A percentile compares a stretch with the other conserved stretches of the same genome.
phyloP scores from a whole-genome alignment of 2,797 vertebrate genomes.

The Vultur gryphus region DNA sequence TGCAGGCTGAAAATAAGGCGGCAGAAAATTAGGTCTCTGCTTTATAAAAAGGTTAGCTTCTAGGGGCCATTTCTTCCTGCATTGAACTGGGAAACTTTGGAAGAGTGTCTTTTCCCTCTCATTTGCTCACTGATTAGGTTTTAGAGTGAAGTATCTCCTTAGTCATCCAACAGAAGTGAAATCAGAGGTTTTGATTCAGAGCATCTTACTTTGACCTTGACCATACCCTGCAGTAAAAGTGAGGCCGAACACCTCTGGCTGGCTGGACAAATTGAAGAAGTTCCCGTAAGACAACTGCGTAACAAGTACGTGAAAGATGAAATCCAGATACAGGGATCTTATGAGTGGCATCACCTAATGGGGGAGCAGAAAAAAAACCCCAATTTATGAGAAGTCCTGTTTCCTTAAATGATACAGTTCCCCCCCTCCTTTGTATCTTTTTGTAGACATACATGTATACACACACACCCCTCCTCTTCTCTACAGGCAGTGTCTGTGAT shows the following conservation, averaged over 20 bases:
- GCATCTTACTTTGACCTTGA: neutral
- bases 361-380: neutral
- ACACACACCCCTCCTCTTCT: neutral
- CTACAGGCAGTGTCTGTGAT: neutral
- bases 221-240: slow-evolving; percentile 77
- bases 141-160: neutral
- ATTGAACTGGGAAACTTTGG: neutral
- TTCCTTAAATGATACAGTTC: neutral
- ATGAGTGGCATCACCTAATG: slow-evolving; percentile 74
- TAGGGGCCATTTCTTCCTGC: neutral
- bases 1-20: neutral
- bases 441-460: neutral
- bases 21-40: neutral
- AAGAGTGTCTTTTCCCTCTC: neutral
- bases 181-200: neutral
- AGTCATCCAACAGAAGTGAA: neutral
- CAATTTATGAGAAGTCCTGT: neutral
- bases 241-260: slow-evolving; percentile 20
- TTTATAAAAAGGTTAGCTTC: neutral
- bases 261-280: slow-evolving; percentile 69
- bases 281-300: slow-evolving; percentile 58
- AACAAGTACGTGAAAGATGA: slow-evolving; percentile 47
- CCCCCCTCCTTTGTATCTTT: neutral
- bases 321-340: slow-evolving; percentile 78
- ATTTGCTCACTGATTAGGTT: neutral